Conservation (phyloP, 2,797 vertebrate genomes). For the Cynopterus sphinx region DNA sequence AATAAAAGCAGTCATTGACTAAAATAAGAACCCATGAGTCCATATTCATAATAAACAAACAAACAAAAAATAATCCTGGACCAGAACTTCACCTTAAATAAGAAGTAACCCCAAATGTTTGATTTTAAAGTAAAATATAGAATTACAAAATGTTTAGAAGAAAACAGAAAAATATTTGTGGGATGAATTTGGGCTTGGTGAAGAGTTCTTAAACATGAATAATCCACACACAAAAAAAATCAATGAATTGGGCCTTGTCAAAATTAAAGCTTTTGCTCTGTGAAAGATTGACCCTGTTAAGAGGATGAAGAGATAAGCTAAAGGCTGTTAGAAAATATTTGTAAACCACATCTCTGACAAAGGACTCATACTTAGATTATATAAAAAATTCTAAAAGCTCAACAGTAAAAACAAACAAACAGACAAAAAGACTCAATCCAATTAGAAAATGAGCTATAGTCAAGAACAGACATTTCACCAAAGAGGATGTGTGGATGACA, state of each 20-base stretch:
- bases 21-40: not conserved
- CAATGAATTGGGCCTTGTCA: not conserved
- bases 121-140: not conserved
- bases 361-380: not conserved
- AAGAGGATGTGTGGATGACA: not conserved
- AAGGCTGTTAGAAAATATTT: not conserved
- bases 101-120: not conserved
- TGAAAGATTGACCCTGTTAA: not conserved
- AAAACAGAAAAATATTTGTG: not conserved
- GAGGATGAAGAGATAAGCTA: not conserved
- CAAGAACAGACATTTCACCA: not conserved
- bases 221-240: not conserved
- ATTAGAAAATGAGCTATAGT: not conserved
- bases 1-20: not conserved
- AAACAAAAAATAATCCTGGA: not conserved
- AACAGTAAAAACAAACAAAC: not conserved
- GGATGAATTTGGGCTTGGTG: not conserved
- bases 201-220: not conserved
- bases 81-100: not conserved
- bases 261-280: not conserved
- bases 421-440: not conserved
- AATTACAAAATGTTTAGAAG: conserved; percentile 3
- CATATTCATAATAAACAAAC: not conserved
- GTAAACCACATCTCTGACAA: not conserved
- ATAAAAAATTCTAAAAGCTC: not conserved